phyloP scores from a whole-genome alignment of 92 coral and sea anemone genomes.

The Zoanthus gigantus region DNA sequence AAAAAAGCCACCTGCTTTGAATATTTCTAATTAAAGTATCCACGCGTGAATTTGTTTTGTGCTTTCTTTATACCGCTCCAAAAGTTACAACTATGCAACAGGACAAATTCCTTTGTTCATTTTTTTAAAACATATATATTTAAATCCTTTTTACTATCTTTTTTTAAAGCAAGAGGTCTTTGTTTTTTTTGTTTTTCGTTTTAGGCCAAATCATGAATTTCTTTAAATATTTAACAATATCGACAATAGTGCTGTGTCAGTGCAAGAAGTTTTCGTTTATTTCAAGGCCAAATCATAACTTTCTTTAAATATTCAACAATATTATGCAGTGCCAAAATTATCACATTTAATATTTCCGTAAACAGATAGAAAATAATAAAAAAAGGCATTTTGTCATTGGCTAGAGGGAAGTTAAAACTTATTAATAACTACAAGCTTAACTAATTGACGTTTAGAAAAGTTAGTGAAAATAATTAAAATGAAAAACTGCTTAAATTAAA shows the following conservation, averaged over 20 bases:
- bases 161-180: no score
- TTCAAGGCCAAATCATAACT: not conserved
- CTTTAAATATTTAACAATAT: no score
- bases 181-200: no score
- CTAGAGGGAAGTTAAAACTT: constrained; percentile 20
- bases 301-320: not conserved
- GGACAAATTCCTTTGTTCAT: not conserved
- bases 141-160: no score
- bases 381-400: not conserved
- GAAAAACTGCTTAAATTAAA: constrained; percentile 25
- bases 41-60: not conserved
- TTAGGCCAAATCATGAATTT: no score
- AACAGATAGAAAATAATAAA: not conserved
- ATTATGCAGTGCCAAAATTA: not conserved
- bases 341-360: not conserved
- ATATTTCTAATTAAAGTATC: not conserved
- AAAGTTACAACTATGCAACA: not conserved
- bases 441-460: constrained; percentile 9
- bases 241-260: no score
- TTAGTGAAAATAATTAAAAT: constrained; percentile 16
- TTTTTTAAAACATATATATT: not conserved
- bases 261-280: not conserved
- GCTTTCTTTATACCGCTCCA: not conserved
- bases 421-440: not conserved
- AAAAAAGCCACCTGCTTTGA: not conserved